These are phyloP conservation scores for Danio rerio DNA, from an alignment of 2,113 vertebrate species.

Conservation along the genomic window GRCz12tu NC_133177.1:34249501-34250000, in stretches of 20 bases:
- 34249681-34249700: constrained; percentile 49
- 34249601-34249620: constrained; percentile 52
- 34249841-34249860: no score
- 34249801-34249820: constrained; percentile 31
- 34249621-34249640: constrained; percentile 42
- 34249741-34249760: constrained; percentile 39
- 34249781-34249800: not conserved
- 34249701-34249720: constrained; percentile 52
- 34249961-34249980: no score
- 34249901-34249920: no score
- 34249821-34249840: constrained; percentile 14
- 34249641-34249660: constrained; percentile 68
- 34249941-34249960: no score
- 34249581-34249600: constrained; percentile 36
- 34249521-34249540: constrained; percentile 40
- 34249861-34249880: not conserved
- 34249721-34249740: constrained; percentile 17
- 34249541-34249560: constrained; percentile 36
- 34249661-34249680: constrained; percentile 65
- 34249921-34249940: no score
- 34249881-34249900: no score
- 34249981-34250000: no score
- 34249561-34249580: constrained; percentile 9
- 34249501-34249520: constrained; percentile 25
- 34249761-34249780: constrained; percentile 24